These are phyloP conservation scores for Caenorhabditis uteleia DNA, from an alignment of 2,888 invertebrate species.

Conservation along the genomic window DNA sequence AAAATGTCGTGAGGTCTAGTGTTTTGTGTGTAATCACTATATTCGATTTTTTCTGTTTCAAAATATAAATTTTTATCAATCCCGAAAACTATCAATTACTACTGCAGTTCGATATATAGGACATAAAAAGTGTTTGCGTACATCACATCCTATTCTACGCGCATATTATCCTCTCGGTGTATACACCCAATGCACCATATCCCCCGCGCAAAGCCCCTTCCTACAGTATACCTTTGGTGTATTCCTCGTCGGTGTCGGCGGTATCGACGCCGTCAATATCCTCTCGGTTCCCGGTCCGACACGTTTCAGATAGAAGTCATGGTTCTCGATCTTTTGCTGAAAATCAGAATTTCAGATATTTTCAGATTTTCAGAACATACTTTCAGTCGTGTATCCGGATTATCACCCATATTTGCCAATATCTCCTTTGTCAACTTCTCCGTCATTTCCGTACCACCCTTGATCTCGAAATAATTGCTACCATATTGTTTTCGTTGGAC, in stretches of 20 bases:
- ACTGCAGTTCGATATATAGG: too few species aligned
- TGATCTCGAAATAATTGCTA: conserved; percentile 28
- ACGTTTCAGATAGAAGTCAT: conserved; percentile 34
- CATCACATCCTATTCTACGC: too few species aligned
- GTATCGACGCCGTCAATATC: conserved; percentile 7
- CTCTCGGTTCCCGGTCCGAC: conserved; percentile 1
- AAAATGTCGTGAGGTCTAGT: too few species aligned
- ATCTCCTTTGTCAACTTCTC: conserved; percentile 29
- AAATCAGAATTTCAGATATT: background rate
- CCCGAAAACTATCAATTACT: too few species aligned
- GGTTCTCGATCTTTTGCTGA: conserved; percentile 27
- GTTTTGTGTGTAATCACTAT: too few species aligned
- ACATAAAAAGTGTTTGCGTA: too few species aligned
- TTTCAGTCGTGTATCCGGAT: conserved; percentile 30
- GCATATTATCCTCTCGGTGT: too few species aligned
- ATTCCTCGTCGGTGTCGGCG: conserved; percentile 12
- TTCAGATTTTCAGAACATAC: background rate
- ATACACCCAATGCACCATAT: too few species aligned
- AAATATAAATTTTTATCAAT: too few species aligned
- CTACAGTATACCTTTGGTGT: too few species aligned
- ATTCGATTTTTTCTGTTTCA: too few species aligned
- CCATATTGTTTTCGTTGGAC: conserved; percentile 20
- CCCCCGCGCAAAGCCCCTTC: too few species aligned
- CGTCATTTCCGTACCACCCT: conserved; percentile 27
- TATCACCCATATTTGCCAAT: conserved; percentile 23